phyloP scores from a whole-genome alignment of 2,113 vertebrate genomes.

The Gavialis gangeticus region DNA sequence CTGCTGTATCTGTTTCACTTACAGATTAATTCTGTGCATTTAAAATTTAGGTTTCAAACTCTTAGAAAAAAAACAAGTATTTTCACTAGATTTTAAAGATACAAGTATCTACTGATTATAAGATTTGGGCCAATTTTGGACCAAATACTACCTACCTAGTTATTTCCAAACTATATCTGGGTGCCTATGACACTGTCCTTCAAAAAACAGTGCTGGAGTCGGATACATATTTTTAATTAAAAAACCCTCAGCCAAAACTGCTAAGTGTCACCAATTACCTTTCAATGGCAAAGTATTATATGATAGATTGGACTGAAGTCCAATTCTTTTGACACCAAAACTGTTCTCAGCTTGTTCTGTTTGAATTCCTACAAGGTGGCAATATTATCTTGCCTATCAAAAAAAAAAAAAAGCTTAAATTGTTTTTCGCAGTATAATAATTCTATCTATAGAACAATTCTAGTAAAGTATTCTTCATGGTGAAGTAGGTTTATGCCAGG shows the following conservation, averaged over 20 bases:
- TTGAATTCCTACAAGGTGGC: constrained; percentile 18
- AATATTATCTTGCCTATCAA: background rate
- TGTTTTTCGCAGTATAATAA: background rate
- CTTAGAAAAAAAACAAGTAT: background rate
- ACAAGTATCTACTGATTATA: background rate
- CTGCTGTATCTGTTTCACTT: background rate
- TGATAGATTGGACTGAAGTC: background rate
- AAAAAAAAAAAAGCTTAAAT: constrained; percentile 11
- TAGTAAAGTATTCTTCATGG: background rate
- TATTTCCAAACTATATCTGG: background rate
- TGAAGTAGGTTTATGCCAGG: background rate
- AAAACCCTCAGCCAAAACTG: background rate
- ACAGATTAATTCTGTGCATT: background rate
- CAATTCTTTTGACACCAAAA: constrained; percentile 17
- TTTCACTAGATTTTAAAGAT: background rate
- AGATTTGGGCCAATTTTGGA: background rate
- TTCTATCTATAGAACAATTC: background rate
- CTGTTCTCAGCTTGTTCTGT: background rate
- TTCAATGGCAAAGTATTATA: background rate
- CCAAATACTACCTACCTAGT: background rate
- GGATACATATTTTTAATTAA: background rate
- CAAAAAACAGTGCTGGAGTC: background rate
- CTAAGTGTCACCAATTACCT: background rate
- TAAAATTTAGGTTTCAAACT: background rate
- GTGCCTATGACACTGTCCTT: background rate